These are phyloP conservation scores for Elysia crispata DNA, from an alignment of 2,888 invertebrate species.

Conservation along the genomic window DNA sequence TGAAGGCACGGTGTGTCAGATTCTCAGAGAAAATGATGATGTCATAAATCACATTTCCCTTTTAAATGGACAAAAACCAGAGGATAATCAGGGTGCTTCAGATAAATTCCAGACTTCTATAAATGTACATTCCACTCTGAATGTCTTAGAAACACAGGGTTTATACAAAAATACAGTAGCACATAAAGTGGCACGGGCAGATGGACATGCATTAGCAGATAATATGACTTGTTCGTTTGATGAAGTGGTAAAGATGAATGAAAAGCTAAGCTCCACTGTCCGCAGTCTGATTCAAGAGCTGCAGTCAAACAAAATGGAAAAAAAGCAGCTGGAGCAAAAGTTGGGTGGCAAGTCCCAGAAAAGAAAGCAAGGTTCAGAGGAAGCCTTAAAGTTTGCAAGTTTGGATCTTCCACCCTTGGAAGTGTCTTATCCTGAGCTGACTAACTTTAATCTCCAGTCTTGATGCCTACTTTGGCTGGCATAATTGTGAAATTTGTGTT, in stretches of 20 bases:
- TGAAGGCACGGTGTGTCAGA: slow-evolving; percentile 41
- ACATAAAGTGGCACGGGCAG: slow-evolving; percentile 11
- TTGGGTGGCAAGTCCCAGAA: slow-evolving; percentile 35
- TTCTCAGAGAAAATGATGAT: slow-evolving; percentile 47
- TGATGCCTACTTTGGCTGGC: neutral
- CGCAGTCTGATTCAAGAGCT: slow-evolving; percentile 40
- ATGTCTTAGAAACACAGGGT: neutral
- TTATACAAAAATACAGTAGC: neutral
- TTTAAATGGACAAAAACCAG: slow-evolving; percentile 29
- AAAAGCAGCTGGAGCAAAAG: slow-evolving; percentile 46
- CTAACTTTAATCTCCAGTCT: slow-evolving; percentile 29
- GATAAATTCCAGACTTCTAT: neutral
- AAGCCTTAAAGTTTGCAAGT: slow-evolving; percentile 39
- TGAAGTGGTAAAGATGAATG: slow-evolving; percentile 37
- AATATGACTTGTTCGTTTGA: slow-evolving; percentile 18
- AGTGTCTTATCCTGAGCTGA: slow-evolving; percentile 43
- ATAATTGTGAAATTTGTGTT: too few relatives aligned
- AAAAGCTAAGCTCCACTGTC: slow-evolving; percentile 38
- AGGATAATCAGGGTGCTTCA: neutral
- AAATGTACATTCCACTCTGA: slow-evolving; percentile 5
- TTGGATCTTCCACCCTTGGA: slow-evolving; percentile 44
- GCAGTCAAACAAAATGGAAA: slow-evolving; percentile 40
- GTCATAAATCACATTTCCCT: slow-evolving; percentile 31
- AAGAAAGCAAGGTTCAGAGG: slow-evolving; percentile 20
- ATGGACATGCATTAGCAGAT: neutral